These are phyloP conservation scores for Sanderia malayensis DNA, from an alignment of 30 jellyfish, hydroid and myxozoan genomes.

Conservation along the genomic window DNA sequence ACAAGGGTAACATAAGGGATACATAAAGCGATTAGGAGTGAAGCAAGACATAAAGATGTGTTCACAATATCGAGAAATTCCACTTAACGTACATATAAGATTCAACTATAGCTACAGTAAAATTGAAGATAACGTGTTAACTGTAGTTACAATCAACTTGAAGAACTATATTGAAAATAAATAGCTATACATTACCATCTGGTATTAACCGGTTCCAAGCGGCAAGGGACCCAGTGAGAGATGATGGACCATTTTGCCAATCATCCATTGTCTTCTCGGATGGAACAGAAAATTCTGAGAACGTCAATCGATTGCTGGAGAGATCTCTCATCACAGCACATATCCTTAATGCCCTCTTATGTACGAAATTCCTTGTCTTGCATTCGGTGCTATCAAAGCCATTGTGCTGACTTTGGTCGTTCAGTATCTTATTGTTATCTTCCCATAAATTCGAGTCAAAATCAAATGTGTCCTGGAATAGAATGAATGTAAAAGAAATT, in stretches of 20 bases:
- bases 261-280: conserved; percentile 14
- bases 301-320: conserved; percentile 9
- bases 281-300: conserved; percentile 12
- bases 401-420: conserved; percentile 5
- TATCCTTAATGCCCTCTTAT: not conserved
- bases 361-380: conserved; percentile 7
- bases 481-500: too few relatives aligned
- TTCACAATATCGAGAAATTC: too few relatives aligned
- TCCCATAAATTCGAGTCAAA: not conserved
- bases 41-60: too few relatives aligned
- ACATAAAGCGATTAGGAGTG: too few relatives aligned
- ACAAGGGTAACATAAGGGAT: too few relatives aligned
- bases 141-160: too few relatives aligned
- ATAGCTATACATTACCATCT: conserved; percentile 17
- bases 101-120: too few relatives aligned
- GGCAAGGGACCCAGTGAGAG: conserved; percentile 1
- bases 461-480: conserved; percentile 21
- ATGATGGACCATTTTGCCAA: not conserved
- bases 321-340: conserved; percentile 59
- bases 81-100: too few relatives aligned
- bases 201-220: conserved; percentile 35
- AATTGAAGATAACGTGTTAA: too few relatives aligned
- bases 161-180: too few relatives aligned
- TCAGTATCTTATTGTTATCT: not conserved
- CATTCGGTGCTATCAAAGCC: conserved; percentile 41